Evolutionary conservation across 2,797 vertebrate species (phyloP).

Genomic region (Aratinga solstitialis): DNA sequence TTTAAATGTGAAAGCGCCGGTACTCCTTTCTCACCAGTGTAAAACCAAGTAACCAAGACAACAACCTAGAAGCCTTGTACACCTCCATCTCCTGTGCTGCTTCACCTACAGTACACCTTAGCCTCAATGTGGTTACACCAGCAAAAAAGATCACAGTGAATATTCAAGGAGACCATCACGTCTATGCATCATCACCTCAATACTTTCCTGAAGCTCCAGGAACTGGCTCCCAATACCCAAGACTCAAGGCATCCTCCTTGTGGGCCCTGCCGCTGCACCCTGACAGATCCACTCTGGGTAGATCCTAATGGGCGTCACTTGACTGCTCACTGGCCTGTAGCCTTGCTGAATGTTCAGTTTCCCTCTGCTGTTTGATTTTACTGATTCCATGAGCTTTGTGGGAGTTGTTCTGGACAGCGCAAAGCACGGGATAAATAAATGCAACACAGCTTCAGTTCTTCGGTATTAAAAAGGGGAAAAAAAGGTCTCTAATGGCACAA

Average conservation of each 20-base stretch:
- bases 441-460: neutral
- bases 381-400: neutral
- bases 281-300: neutral
- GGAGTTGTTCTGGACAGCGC: neutral
- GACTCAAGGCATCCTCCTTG: neutral
- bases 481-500: neutral
- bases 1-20: neutral
- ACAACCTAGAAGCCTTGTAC: neutral
- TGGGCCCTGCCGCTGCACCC: neutral
- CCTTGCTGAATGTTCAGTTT: neutral
- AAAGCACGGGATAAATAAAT: slow-evolving; percentile 29
- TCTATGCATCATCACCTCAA: neutral
- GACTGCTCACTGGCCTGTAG: neutral
- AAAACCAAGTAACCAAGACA: neutral
- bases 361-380: neutral
- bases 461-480: neutral
- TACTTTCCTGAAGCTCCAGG: neutral
- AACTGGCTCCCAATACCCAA: neutral
- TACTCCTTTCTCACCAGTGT: neutral
- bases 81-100: neutral
- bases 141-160: neutral
- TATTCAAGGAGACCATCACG: neutral
- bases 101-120: neutral
- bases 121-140: neutral
- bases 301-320: neutral